These are phyloP conservation scores for Portevinia maculata DNA, from an alignment of 2,888 invertebrate species.

Conservation along the genomic window DNA sequence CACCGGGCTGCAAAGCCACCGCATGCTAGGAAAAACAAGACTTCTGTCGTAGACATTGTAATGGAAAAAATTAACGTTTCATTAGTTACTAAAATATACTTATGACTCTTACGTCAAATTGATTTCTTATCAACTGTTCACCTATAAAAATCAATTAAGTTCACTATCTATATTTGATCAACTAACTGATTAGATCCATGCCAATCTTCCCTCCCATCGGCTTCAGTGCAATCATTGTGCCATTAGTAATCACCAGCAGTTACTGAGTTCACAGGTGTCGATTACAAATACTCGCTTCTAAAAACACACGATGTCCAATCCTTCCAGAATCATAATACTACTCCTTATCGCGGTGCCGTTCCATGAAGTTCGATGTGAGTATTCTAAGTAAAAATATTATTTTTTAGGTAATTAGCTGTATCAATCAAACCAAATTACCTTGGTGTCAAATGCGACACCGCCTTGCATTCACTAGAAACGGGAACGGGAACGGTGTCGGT, in stretches of 20 bases:
- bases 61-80: background rate
- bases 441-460: constrained; percentile 35
- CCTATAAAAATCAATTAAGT: constrained; percentile 8
- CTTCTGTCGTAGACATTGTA: background rate
- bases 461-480: constrained; percentile 31
- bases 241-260: constrained; percentile 20
- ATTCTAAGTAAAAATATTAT: constrained; percentile 13
- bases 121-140: constrained; percentile 11
- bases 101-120: background rate
- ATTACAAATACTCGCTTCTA: background rate
- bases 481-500: constrained; percentile 36
- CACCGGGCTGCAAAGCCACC: no score
- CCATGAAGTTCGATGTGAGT: constrained; percentile 58
- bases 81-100: background rate
- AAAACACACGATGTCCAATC: constrained; percentile 30
- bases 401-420: constrained; percentile 27
- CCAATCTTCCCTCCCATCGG: constrained; percentile 1
- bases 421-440: constrained; percentile 46
- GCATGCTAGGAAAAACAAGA: no score
- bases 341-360: constrained; percentile 36
- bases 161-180: constrained; percentile 18
- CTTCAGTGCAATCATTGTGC: background rate
- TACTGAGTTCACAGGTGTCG: constrained; percentile 35
- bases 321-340: constrained; percentile 47
- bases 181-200: constrained; percentile 10